Percentiles rank a stretch among this genome's conserved stretches.
Conservation (phyloP, 1,140 invertebrate genomes). For the Ganaspis sp. region DNA sequence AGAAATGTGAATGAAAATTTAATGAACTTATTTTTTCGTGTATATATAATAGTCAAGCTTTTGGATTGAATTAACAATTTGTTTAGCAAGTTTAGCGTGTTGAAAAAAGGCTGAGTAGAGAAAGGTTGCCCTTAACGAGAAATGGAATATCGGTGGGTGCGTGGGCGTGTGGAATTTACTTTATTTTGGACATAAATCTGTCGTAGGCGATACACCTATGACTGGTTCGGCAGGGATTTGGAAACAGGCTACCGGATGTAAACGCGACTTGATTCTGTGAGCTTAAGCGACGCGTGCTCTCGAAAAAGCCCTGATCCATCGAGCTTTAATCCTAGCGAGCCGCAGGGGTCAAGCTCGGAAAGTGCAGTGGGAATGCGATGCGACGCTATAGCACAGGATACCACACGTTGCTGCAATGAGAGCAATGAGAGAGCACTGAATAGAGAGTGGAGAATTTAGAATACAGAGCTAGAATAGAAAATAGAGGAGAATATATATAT, state of each 20-base stretch:
- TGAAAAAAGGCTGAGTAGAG: not conserved
- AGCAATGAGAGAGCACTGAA: conserved; percentile 8
- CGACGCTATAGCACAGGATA: conserved; percentile 9
- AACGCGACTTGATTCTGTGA: conserved; percentile 48
- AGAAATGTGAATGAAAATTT: no score
- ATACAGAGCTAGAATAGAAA: not conserved
- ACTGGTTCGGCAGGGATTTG: conserved; percentile 40
- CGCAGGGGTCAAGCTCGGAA: conserved; percentile 48
- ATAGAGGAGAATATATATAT: no score
- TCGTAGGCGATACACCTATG: conserved; percentile 2
- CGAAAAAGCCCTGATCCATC: conserved; percentile 55
- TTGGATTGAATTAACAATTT: not conserved
- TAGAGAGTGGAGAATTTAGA: not conserved
- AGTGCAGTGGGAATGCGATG: not conserved
- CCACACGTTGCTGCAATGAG: not conserved
- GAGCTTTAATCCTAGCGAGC: conserved; percentile 54
- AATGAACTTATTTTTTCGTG: no score
- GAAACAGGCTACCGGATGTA: conserved; percentile 41
- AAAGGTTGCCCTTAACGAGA: not conserved
- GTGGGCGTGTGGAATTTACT: not conserved
- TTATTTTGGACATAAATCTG: not conserved
- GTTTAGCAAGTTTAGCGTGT: not conserved
- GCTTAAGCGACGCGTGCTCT: conserved; percentile 45
- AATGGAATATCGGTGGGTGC: not conserved
- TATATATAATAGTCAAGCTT: not conserved